Percentiles rank a stretch among this genome's conserved stretches.
phyloP scores from a whole-genome alignment of 2,888 invertebrate species.

The Branchellion lobata region DNA sequence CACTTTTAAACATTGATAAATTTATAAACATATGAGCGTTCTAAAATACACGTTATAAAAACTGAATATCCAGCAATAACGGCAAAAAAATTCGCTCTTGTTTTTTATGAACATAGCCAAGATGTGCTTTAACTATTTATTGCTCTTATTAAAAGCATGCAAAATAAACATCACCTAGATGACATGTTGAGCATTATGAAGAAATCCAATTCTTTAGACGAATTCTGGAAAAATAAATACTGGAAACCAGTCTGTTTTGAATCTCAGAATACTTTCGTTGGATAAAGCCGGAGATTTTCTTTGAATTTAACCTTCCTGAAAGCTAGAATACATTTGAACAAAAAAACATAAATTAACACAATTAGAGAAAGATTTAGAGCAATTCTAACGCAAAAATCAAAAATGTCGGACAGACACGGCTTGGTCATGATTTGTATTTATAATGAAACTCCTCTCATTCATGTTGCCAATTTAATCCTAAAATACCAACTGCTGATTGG shows the following conservation, averaged over 20 bases:
- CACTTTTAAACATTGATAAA: too few species aligned
- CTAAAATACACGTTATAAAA: too few species aligned
- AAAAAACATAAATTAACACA: background rate
- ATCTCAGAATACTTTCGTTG: background rate
- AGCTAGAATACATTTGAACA: background rate
- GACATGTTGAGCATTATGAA: background rate
- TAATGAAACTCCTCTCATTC: conserved; percentile 90
- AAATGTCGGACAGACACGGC: conserved; percentile 52
- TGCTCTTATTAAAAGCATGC: background rate
- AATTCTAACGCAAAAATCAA: background rate
- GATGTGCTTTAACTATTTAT: too few species aligned
- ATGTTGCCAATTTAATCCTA: conserved; percentile 46
- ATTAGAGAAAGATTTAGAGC: background rate
- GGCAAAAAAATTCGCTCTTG: too few species aligned
- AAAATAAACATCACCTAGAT: background rate
- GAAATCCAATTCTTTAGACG: background rate
- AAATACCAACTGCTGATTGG: conserved; percentile 48
- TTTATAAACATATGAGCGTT: background rate
- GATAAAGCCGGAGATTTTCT: background rate
- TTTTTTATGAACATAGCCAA: too few species aligned
- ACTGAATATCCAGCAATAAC: too few species aligned
- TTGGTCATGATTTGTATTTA: conserved; percentile 79
- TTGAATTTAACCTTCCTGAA: background rate
- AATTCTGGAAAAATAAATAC: background rate
- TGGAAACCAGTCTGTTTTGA: background rate